Evolutionary conservation across 2,888 invertebrate species (phyloP).

Genomic region (Melanophora roralis): DNA sequence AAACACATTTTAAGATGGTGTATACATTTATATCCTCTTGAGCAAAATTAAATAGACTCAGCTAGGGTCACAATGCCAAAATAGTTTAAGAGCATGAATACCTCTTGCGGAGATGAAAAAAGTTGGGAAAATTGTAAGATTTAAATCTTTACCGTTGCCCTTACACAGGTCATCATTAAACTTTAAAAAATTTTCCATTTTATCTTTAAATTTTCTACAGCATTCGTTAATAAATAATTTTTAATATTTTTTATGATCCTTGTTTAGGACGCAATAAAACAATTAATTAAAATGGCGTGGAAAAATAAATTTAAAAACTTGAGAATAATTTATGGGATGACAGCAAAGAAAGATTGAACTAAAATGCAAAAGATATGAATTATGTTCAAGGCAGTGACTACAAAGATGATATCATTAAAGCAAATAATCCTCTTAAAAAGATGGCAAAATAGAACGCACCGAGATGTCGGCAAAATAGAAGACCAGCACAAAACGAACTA

Average conservation of each 20-base stretch:
- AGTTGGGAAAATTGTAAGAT: no score
- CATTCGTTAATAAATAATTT: neutral
- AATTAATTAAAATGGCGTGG: constrained; percentile 13
- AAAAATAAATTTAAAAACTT: constrained; percentile 37
- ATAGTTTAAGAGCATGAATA: no score
- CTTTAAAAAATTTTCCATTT: no score
- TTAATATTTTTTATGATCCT: neutral
- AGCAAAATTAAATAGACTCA: no score
- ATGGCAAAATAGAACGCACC: constrained; percentile 9
- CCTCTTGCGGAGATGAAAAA: no score
- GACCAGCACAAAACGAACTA: neutral
- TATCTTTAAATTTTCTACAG: neutral
- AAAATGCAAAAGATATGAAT: constrained; percentile 23
- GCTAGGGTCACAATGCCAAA: no score
- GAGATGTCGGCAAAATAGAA: neutral
- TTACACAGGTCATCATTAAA: no score
- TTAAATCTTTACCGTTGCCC: no score
- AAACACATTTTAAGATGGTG: no score
- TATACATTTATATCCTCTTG: no score
- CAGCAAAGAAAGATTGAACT: constrained; percentile 17
- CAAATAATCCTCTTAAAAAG: constrained; percentile 57
- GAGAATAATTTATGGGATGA: constrained; percentile 29
- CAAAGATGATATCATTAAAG: constrained; percentile 38
- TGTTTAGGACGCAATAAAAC: constrained; percentile 7
- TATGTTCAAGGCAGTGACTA: constrained; percentile 37